Evolutionary conservation across 1,140 invertebrate species (phyloP).

Genomic region (Gonatopus flavifemur): DNA sequence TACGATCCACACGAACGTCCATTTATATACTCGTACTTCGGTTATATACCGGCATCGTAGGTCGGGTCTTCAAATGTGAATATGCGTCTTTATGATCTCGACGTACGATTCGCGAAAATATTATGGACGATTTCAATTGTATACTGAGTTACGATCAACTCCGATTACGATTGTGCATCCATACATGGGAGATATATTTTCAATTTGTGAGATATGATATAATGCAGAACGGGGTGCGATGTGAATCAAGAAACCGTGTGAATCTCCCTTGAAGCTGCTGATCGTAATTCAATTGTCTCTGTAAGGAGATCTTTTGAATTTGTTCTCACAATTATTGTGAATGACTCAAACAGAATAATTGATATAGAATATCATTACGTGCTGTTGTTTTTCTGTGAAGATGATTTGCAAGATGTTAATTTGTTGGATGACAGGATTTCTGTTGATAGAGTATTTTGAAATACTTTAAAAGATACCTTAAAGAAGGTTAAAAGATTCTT

Average conservation of each 20-base stretch:
- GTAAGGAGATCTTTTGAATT: too few species aligned
- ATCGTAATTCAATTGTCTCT: too few species aligned
- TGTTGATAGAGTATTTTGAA: too few species aligned
- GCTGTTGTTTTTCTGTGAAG: too few species aligned
- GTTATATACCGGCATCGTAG: neutral
- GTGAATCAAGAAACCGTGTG: constrained; percentile 42
- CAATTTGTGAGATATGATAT: too few species aligned
- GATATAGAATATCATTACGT: too few species aligned
- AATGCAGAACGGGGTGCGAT: neutral
- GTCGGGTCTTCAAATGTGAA: neutral
- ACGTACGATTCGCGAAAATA: constrained; percentile 10
- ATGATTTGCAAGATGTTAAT: too few species aligned
- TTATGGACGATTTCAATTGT: constrained; percentile 47
- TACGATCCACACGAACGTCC: constrained; percentile 24
- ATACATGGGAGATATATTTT: constrained; percentile 2
- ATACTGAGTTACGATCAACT: constrained; percentile 15
- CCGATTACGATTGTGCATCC: constrained; percentile 3
- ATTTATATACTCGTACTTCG: constrained; percentile 2
- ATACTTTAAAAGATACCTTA: too few species aligned
- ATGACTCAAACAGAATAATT: too few species aligned
- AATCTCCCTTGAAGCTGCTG: constrained; percentile 21
- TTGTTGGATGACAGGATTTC: too few species aligned
- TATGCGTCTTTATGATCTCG: constrained; percentile 5
- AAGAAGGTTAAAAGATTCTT: too few species aligned
- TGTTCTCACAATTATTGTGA: too few species aligned